Conservation (phyloP, 2,113 vertebrate genomes). For the Eretmochelys imbricata region DNA sequence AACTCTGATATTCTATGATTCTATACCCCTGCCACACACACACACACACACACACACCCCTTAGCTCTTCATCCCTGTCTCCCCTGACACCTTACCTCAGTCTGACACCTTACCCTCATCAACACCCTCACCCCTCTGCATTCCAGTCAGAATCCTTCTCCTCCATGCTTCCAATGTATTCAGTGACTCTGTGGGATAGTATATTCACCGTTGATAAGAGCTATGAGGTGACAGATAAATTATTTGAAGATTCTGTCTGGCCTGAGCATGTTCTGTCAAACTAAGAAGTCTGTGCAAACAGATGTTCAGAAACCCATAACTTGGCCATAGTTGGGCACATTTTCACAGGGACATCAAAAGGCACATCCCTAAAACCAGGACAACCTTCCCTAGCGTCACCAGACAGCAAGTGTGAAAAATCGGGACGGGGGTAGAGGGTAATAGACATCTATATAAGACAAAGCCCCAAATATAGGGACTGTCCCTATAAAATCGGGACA, state of each 20-base stretch:
- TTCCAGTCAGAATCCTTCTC: background rate
- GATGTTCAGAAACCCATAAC: background rate
- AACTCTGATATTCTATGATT: too few species aligned
- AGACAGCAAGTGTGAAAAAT: too few species aligned
- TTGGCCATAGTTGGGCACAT: constrained; percentile 14
- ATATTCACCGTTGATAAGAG: background rate
- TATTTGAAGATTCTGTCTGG: too few species aligned
- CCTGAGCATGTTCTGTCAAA: too few species aligned
- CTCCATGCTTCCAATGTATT: background rate
- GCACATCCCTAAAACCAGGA: background rate
- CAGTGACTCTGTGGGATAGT: background rate
- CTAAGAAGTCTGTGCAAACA: background rate
- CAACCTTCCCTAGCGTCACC: background rate
- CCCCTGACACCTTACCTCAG: background rate
- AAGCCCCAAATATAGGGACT: too few species aligned
- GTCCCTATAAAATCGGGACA: too few species aligned
- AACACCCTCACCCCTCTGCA: background rate
- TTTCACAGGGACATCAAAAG: constrained; percentile 4
- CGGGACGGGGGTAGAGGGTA: too few species aligned
- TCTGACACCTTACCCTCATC: background rate
- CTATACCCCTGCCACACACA: too few species aligned
- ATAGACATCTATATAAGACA: too few species aligned
- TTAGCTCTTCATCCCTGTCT: too few species aligned
- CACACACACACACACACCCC: too few species aligned
- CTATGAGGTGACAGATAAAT: background rate